Evolutionary conservation across 2,797 vertebrate species (phyloP).

Genomic region (Sebastes cheni): DNA sequence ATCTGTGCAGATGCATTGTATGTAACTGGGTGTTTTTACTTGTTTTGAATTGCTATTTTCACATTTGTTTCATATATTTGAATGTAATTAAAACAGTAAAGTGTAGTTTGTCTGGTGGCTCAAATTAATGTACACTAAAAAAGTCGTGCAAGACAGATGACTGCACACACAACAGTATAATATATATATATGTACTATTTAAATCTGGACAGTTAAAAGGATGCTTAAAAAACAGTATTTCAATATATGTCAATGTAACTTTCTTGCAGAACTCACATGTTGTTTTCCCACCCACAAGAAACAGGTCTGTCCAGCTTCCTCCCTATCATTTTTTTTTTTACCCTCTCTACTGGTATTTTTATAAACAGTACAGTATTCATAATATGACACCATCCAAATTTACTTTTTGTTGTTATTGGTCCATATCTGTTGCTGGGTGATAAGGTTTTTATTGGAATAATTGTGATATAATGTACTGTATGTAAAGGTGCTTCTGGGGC

Average conservation of each 20-base stretch:
- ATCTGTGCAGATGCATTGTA: neutral
- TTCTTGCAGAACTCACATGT: neutral
- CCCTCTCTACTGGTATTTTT: no score
- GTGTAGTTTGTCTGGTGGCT: neutral
- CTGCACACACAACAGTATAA: neutral
- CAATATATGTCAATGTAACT: no score
- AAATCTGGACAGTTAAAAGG: neutral
- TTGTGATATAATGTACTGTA: neutral
- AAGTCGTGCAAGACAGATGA: neutral
- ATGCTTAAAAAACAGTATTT: neutral
- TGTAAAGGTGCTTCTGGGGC: neutral
- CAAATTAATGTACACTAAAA: neutral
- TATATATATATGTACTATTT: no score
- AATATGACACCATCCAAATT: neutral
- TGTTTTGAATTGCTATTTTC: neutral
- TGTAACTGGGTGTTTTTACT: neutral
- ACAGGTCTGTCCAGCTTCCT: neutral
- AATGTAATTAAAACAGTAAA: neutral
- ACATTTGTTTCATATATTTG: neutral
- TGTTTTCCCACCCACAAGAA: neutral
- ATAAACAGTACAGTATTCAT: neutral
- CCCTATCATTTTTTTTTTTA: neutral
- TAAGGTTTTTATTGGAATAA: neutral
- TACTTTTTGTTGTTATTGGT: neutral
- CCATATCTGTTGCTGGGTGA: neutral